Conservation (phyloP, 2,797 vertebrate genomes). For the Ctenosaura bakeri region DNA sequence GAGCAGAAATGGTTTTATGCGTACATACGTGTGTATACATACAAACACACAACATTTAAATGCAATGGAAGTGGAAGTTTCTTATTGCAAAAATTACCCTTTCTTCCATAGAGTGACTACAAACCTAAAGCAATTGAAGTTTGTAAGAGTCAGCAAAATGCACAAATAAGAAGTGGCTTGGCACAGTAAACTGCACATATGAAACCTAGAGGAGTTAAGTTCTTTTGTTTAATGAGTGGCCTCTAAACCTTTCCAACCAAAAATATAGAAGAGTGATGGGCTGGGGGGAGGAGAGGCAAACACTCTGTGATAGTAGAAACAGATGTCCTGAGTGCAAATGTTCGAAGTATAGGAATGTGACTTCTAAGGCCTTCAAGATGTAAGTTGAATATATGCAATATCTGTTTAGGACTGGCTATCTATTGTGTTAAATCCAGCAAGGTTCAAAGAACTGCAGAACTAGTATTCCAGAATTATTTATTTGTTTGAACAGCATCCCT, state of each 20-base stretch:
- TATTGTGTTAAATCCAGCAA: not conserved
- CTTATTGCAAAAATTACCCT: constrained; percentile 50
- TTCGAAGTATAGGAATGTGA: not conserved
- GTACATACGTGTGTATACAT: not conserved
- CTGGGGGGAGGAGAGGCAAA: not conserved
- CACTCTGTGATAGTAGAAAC: constrained; percentile 35
- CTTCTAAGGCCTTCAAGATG: not conserved
- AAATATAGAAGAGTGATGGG: constrained; percentile 39
- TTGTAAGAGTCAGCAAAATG: constrained; percentile 62
- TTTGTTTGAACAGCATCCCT: not conserved
- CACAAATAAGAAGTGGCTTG: constrained; percentile 41
- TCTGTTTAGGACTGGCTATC: not conserved
- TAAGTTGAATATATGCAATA: constrained; percentile 19
- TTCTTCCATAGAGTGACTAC: constrained; percentile 10
- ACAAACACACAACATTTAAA: not conserved
- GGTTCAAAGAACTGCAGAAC: not conserved
- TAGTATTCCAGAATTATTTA: not conserved
- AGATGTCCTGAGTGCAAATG: constrained; percentile 49
- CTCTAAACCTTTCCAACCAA: constrained; percentile 39
- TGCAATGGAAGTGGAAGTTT: constrained; percentile 42
- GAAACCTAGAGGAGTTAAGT: constrained; percentile 65
- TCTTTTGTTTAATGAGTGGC: constrained; percentile 58
- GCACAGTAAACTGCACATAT: constrained; percentile 48
- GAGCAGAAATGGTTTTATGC: constrained; percentile 10
- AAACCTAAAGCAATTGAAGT: constrained; percentile 36